These are phyloP conservation scores for Chouioia cunea DNA, from an alignment of 2,888 invertebrate species.

Conservation along the genomic window DNA sequence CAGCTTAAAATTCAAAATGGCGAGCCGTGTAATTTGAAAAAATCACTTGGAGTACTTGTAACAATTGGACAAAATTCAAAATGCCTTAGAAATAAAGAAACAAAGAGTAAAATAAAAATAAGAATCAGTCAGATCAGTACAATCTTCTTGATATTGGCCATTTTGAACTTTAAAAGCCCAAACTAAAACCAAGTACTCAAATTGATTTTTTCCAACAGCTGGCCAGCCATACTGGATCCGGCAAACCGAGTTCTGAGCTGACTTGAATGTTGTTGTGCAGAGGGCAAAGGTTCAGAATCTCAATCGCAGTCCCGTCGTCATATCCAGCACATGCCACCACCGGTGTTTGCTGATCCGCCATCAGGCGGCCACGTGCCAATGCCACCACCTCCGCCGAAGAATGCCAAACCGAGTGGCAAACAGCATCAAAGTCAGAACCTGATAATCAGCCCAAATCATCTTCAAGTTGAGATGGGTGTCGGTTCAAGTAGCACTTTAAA, in stretches of 20 bases:
- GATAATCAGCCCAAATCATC: conserved; percentile 73
- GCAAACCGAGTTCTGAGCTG: conserved; percentile 42
- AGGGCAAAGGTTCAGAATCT: conserved; percentile 25
- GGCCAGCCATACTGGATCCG: conserved; percentile 47
- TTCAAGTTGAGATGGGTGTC: conserved; percentile 75
- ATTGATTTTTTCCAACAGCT: conserved; percentile 15
- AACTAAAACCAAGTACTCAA: conserved; percentile 21
- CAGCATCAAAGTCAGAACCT: conserved; percentile 66
- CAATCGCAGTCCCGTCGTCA: conserved; percentile 74
- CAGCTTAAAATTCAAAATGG: too few species aligned
- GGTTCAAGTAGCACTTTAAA: conserved; percentile 82
- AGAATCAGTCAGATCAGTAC: not conserved
- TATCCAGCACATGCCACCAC: conserved; percentile 84
- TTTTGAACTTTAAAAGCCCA: conserved; percentile 38
- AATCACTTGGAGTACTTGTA: conserved; percentile 1
- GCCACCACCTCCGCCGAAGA: conserved; percentile 82
- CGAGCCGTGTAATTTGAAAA: not conserved
- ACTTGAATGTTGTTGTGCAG: conserved; percentile 28
- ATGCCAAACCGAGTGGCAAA: conserved; percentile 72
- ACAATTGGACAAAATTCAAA: conserved; percentile 47
- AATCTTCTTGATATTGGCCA: conserved; percentile 23
- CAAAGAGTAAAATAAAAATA: not conserved
- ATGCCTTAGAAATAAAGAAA: conserved; percentile 12
- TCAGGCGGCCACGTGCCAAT: conserved; percentile 68
- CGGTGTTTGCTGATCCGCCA: conserved; percentile 85